Conservation (phyloP, 2,888 invertebrate species). For the Ecdyonurus torrentis region DNA sequence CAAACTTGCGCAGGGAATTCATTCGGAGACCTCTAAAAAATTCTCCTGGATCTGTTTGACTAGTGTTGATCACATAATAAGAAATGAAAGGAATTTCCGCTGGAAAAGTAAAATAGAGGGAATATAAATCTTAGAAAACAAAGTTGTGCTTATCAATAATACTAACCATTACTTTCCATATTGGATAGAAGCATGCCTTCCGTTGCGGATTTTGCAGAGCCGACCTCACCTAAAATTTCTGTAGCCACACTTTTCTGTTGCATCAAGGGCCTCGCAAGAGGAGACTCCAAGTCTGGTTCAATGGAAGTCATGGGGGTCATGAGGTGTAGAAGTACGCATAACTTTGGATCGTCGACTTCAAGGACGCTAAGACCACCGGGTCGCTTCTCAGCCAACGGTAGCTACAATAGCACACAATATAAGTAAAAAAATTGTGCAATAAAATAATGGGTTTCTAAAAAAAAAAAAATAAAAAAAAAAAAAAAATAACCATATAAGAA, state of each 20-base stretch:
- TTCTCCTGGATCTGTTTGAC: constrained; percentile 66
- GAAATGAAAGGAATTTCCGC: constrained; percentile 86
- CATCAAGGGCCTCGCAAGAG: constrained; percentile 58
- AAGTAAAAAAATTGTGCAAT: too few species aligned
- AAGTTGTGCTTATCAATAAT: not conserved
- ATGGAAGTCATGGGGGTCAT: constrained; percentile 79
- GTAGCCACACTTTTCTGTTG: constrained; percentile 34
- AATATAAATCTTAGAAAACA: not conserved
- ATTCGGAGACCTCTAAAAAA: constrained; percentile 74
- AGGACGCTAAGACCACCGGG: constrained; percentile 46
- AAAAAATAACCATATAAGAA: too few species aligned
- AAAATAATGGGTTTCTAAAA: too few species aligned
- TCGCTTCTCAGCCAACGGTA: constrained; percentile 39
- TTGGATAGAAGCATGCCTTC: constrained; percentile 77
- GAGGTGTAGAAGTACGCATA: constrained; percentile 71
- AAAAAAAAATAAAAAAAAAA: too few species aligned
- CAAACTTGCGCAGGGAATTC: constrained; percentile 70
- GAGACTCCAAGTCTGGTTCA: constrained; percentile 72
- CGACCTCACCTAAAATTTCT: not conserved
- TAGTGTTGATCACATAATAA: constrained; percentile 77
- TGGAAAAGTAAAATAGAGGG: constrained; percentile 23
- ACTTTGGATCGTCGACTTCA: constrained; percentile 76
- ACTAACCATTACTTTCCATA: constrained; percentile 64
- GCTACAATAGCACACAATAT: constrained; percentile 32
- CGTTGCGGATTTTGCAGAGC: constrained; percentile 51